Base-by-base conservation (phyloP, 1,140 invertebrate species). In the Babylonia areolata region DNA sequence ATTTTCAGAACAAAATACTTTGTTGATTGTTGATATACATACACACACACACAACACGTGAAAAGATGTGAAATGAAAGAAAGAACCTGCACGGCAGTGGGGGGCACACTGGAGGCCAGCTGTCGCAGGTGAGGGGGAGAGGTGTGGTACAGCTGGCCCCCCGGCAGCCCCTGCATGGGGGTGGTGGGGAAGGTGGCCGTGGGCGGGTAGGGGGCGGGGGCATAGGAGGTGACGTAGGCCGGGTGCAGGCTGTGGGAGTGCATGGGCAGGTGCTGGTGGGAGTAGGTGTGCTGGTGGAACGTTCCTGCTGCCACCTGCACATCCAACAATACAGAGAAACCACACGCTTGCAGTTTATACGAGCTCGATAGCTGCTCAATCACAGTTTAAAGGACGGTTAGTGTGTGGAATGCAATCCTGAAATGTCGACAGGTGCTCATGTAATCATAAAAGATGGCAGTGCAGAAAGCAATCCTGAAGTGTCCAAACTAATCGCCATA, bases 211-310 rank as follows among this genome's bases (percentile, higher is more conserved):
- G 91, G 81, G 12, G 81, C 88, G 58, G 92, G 81, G 40, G 79
- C 88, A 85, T 92, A 93, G 79, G 92, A 91, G 17, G 93, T 88
- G 15, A 94, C 89, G 85, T 93, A 94, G 9, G 90, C 89, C 20
- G 92, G 91, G 88, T 93, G 93, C 28, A 93, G 90, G 79, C 88
- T 90, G 69, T 92, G 92, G 39, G 88, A 88, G 86, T 93, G 92
- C n/a, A 92, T 88, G 81, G 88, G 86, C 35, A 92, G 89, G 86
- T 90, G 91, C 77, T 89, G 90, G 82, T 88, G 90, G 80, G 86
- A 88, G 89, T 89, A 90, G 58, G 91, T 90, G 78, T 91, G 91
- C n/a, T 88, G 87, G 40, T 85, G 87, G 81, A 93, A 92, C 75
- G 90, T 51, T 20, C 71, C 58, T 81, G 86, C 83, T 37, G 80